Base-by-base conservation (phyloP, 2,113 vertebrate species). In the Xiphias gladius region DNA sequence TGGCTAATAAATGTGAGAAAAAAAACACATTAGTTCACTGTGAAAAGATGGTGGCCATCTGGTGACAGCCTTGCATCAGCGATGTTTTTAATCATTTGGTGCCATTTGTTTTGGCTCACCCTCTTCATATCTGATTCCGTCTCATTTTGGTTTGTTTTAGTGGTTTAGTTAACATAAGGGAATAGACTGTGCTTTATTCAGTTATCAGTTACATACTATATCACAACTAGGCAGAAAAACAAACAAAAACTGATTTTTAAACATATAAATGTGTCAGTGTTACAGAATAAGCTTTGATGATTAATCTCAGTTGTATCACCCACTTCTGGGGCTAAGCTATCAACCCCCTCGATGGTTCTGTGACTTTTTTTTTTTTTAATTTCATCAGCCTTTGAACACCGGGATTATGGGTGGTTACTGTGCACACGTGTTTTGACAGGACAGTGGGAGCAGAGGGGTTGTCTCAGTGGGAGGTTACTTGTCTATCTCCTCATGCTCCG, bases 21-120 rank as follows among this genome's bases (percentile, higher is more conserved):
- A n/a, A 79, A 83, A 84, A 88, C 84, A 86, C 88, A 88, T 91
- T 80, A 84, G 76, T 84, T 91, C 71, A 81, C 26, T 68, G 87
- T 28, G 59, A 86, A 89, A 88, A 86, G 73, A 87, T 30, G 59
- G 73, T 80, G 80, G 82, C 91, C 91, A 93, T 89, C 89, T 93
- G 91, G 84, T 87, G 86, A 90, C 86, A 83, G 78, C 63, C 55
- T 85, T 84, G 86, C 83, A 88, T 88, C 81, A 69, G 73, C 20
- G 35, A 52, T 26, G 79, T 83, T 86, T 85, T 87, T 88, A 85
- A 85, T 89, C 82, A 80, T 78, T 85, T 62, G 55, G 55, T 73
- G 84, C 59, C 80, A 48, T 88, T 91, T 79, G 80, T 88, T 86
- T 88, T 84, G 70, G 89, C 73, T 55, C 62, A 12, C 37, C 67